Conservation (phyloP, 2,113 vertebrate species). For the Puntigrus tetrazona region DNA sequence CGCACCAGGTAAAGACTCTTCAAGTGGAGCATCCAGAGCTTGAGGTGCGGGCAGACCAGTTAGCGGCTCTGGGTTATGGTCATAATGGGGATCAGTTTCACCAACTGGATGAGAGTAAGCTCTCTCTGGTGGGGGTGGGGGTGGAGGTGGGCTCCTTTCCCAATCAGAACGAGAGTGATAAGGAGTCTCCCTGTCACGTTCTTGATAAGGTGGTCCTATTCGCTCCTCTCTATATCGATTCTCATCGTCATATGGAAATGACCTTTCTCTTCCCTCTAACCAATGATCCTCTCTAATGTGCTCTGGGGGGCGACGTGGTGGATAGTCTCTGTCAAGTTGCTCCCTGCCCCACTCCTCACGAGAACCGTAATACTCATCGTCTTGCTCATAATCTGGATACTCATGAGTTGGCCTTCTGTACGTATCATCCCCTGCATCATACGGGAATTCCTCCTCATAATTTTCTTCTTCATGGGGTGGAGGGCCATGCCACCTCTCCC, state of each 20-base stretch:
- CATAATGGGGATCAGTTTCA: conserved; percentile 73
- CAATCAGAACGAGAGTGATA: conserved; percentile 80
- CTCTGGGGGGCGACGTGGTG: conserved; percentile 78
- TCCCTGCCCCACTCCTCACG: conserved; percentile 82
- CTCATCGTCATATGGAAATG: conserved; percentile 82
- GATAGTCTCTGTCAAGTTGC: conserved; percentile 80
- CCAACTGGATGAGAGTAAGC: conserved; percentile 63
- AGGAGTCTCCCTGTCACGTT: conserved; percentile 77
- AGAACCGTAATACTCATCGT: conserved; percentile 80
- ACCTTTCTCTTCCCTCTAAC: conserved; percentile 82
- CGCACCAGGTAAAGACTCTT: conserved; percentile 69
- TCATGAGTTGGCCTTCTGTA: conserved; percentile 78
- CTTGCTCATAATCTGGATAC: conserved; percentile 76
- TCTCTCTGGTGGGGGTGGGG: conserved; percentile 68
- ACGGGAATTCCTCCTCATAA: conserved; percentile 64
- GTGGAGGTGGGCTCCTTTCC: conserved; percentile 77
- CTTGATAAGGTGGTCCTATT: conserved; percentile 83
- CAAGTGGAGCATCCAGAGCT: conserved; percentile 76
- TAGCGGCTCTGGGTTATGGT: conserved; percentile 70
- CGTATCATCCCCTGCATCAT: conserved; percentile 76
- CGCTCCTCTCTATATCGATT: conserved; percentile 82
- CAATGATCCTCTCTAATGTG: conserved; percentile 84
- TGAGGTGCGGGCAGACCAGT: conserved; percentile 61
- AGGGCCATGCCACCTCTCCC: conserved; percentile 44
- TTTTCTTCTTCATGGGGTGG: conserved; percentile 51